These are phyloP conservation scores for Elaphurus davidianus DNA, from an alignment of 2,113 vertebrate species.

Conservation along the genomic window DNA sequence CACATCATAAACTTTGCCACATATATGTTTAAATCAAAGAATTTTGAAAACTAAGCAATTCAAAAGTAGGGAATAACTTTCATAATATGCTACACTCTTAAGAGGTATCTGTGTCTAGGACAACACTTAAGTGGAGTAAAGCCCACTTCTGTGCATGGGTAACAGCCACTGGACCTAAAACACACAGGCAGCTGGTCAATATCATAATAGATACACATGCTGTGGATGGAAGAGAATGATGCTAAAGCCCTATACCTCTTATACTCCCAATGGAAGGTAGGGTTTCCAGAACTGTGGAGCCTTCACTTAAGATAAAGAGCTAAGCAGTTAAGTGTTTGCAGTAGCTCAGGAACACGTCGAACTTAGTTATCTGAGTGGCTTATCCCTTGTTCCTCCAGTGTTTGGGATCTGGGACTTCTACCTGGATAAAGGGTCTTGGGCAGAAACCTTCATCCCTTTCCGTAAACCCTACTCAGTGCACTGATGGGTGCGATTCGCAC, in stretches of 20 bases:
- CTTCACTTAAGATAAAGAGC: neutral
- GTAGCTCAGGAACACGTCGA: neutral
- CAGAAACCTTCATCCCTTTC: neutral
- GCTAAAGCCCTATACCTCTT: neutral
- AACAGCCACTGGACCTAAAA: neutral
- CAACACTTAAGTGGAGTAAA: slow-evolving; percentile 9
- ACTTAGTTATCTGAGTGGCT: neutral
- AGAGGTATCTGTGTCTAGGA: neutral
- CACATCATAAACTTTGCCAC: neutral
- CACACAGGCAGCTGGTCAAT: neutral
- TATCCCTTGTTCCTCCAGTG: neutral
- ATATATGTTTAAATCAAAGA: neutral
- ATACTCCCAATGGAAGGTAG: neutral
- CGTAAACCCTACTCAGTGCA: neutral
- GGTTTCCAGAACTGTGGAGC: neutral
- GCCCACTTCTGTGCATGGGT: neutral
- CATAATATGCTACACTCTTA: neutral
- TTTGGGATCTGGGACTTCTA: neutral
- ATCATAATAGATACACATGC: neutral
- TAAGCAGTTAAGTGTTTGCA: neutral
- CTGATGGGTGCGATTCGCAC: no score
- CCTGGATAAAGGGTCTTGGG: neutral
- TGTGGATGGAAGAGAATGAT: neutral
- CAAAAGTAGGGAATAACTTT: neutral
- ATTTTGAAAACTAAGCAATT: neutral